Conservation (phyloP, 2,888 invertebrate species). For the Monoplex corrugatus region DNA sequence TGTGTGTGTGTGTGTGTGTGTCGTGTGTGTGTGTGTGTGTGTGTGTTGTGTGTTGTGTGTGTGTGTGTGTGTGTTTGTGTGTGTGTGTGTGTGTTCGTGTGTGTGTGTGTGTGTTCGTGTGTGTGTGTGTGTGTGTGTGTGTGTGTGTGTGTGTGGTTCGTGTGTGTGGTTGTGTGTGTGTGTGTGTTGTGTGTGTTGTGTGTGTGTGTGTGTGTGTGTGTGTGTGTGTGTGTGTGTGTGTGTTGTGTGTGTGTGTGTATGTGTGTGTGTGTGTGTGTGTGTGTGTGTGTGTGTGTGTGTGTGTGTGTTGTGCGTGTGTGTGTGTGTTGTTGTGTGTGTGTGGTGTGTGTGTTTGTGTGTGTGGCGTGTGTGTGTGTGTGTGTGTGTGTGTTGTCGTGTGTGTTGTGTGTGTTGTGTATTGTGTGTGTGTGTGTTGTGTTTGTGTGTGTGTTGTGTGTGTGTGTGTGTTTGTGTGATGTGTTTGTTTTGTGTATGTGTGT, state of each 20-base stretch:
- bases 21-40: too few relatives aligned
- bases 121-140: constrained; percentile 31
- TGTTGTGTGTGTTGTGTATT: constrained; percentile 11
- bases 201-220: not conserved
- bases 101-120: too few relatives aligned
- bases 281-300: not conserved
- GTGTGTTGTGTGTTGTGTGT: too few relatives aligned
- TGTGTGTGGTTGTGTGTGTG: too few relatives aligned
- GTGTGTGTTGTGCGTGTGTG: constrained; percentile 27
- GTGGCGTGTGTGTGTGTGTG: not conserved
- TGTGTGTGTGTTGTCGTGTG: not conserved
- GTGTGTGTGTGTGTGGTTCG: constrained; percentile 10
- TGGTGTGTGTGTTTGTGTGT: not conserved
- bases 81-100: too few relatives aligned
- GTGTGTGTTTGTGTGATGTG: not conserved
- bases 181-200: not conserved
- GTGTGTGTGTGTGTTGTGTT: not conserved
- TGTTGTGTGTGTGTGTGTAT: constrained; percentile 1
- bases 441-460: constrained; percentile 17
- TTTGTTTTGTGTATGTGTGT: too few relatives aligned
- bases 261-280: not conserved
- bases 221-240: too few relatives aligned
- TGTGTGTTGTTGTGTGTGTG: not conserved
- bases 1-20: too few relatives aligned
- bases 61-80: too few relatives aligned